Conservation (phyloP, 2,797 vertebrate species). For the Sebastes nivosus region DNA sequence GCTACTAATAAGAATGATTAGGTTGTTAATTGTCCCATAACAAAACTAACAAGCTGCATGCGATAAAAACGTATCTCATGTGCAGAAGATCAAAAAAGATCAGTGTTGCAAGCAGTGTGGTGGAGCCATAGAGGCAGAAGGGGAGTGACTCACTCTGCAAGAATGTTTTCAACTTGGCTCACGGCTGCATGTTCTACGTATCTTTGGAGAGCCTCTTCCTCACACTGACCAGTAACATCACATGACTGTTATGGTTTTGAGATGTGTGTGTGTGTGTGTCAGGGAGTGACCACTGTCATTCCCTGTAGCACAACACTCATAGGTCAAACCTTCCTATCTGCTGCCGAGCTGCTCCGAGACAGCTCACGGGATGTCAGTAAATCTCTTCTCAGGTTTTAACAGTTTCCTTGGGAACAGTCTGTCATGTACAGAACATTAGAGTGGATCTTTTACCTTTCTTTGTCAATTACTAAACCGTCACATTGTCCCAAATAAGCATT, state of each 20-base stretch:
- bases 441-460: conserved; percentile 17
- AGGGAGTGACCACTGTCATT: conserved; percentile 10
- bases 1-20: background rate
- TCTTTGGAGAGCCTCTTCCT: conserved; percentile 38
- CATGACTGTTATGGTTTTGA: conserved; percentile 27
- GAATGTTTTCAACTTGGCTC: conserved; percentile 64
- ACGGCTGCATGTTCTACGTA: background rate
- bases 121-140: conserved; percentile 34
- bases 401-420: conserved; percentile 24
- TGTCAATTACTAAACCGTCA: conserved; percentile 36
- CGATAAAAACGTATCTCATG: no score
- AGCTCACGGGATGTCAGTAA: background rate
- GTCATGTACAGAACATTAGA: conserved; percentile 23
- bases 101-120: background rate
- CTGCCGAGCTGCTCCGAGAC: conserved; percentile 4
- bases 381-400: conserved; percentile 15
- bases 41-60: background rate
- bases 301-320: background rate
- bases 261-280: conserved; percentile 6
- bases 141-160: conserved; percentile 64
- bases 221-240: conserved; percentile 31
- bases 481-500: conserved; percentile 33
- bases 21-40: background rate
- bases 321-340: conserved; percentile 16
- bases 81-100: background rate